Conservation (phyloP, 2,113 vertebrate species). For the Oplegnathus fasciatus region DNA sequence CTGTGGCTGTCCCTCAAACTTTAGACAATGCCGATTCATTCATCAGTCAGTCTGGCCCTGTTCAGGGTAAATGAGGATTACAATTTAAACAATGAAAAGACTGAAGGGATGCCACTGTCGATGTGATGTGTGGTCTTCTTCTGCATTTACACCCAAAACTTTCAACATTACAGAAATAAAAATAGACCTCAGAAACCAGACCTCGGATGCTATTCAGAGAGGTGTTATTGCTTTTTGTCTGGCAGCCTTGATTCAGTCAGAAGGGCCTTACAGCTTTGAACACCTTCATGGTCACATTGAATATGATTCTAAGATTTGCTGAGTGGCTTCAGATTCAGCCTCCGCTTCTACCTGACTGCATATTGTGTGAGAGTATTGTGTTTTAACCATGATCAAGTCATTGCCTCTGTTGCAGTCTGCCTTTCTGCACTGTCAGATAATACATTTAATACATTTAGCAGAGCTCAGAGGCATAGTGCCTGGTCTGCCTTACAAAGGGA, state of each 20-base stretch:
- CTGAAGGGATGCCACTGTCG: not conserved
- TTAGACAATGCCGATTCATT: not conserved
- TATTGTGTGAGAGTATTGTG: not conserved
- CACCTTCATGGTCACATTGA: not conserved
- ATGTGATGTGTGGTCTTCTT: not conserved
- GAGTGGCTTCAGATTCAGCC: slow-evolving; percentile 1
- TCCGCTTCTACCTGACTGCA: not conserved
- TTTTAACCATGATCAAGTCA: slow-evolving; percentile 30
- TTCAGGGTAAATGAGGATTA: too few species aligned
- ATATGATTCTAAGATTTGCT: not conserved
- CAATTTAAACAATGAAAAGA: too few species aligned
- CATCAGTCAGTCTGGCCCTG: not conserved
- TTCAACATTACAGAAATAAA: not conserved
- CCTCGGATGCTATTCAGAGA: not conserved
- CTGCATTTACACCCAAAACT: not conserved
- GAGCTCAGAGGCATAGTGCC: not conserved
- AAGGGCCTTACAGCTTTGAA: not conserved
- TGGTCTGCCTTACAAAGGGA: slow-evolving; percentile 4
- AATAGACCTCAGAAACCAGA: not conserved
- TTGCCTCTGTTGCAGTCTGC: not conserved
- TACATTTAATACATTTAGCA: not conserved
- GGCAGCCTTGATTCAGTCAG: slow-evolving; percentile 11
- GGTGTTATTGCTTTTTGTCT: not conserved
- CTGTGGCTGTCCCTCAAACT: not conserved
- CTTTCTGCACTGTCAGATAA: not conserved